phyloP scores from a whole-genome alignment of 2,888 invertebrate genomes.

The Leptodirus hochenwartii region DNA sequence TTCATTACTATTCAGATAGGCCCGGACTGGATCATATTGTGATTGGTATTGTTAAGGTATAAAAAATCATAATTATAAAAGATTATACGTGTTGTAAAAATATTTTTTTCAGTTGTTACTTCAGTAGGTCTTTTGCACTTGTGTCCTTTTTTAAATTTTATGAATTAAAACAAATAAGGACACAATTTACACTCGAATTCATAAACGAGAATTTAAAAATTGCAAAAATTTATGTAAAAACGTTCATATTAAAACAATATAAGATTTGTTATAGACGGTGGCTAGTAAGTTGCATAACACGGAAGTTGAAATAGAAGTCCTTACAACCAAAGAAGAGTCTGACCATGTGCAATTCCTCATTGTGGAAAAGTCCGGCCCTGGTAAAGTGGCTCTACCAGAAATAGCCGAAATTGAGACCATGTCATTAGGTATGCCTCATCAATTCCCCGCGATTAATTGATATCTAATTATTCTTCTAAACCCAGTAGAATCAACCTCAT shows the following conservation, averaged over 20 bases:
- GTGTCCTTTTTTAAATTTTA: too few relatives aligned
- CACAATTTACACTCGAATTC: too few relatives aligned
- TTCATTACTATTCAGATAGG: slow-evolving; percentile 93
- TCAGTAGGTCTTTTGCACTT: too few relatives aligned
- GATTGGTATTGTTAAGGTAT: slow-evolving; percentile 89
- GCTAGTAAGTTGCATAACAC: slow-evolving; percentile 84
- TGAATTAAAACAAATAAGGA: too few relatives aligned
- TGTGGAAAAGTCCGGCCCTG: slow-evolving; percentile 58
- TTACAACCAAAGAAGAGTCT: slow-evolving; percentile 72
- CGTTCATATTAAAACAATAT: neutral
- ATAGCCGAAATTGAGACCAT: slow-evolving; percentile 54
- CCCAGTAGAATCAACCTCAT: too few relatives aligned
- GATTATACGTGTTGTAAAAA: too few relatives aligned
- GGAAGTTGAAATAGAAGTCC: slow-evolving; percentile 79
- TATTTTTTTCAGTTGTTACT: too few relatives aligned
- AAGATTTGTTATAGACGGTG: slow-evolving; percentile 48
- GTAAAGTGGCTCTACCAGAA: slow-evolving; percentile 44
- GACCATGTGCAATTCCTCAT: slow-evolving; percentile 89
- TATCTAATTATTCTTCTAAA: slow-evolving; percentile 4
- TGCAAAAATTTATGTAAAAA: too few relatives aligned
- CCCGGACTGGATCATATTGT: slow-evolving; percentile 90
- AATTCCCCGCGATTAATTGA: too few relatives aligned
- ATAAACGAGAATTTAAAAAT: too few relatives aligned
- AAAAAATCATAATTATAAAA: slow-evolving; percentile 8
- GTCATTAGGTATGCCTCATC: slow-evolving; percentile 49